Percentiles rank a stretch among this genome's conserved stretches.
These are phyloP conservation scores for Trisateles emortualis DNA, from an alignment of 2,888 invertebrate genomes.

Conservation along the genomic window DNA sequence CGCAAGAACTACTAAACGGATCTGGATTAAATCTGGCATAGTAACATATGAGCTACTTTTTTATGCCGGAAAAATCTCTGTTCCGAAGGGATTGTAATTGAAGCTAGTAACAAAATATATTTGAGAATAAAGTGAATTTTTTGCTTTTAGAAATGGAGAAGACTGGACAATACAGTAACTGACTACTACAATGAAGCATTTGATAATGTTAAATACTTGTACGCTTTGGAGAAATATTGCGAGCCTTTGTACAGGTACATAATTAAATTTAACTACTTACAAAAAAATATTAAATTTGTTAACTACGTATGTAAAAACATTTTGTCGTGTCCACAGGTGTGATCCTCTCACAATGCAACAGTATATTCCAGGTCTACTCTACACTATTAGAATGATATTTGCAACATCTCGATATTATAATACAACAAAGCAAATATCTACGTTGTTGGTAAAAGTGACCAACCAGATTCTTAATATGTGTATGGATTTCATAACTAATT, in stretches of 20 bases:
- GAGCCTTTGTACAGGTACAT: slow-evolving; percentile 92
- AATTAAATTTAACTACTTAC: too few species aligned
- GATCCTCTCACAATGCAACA: slow-evolving; percentile 91
- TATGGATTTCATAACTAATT: slow-evolving; percentile 91
- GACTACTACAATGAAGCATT: slow-evolving; percentile 93
- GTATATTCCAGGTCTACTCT: slow-evolving; percentile 91
- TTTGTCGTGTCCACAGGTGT: slow-evolving; percentile 70
- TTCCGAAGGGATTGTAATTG: too few species aligned
- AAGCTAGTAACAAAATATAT: too few species aligned
- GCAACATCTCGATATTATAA: slow-evolving; percentile 94
- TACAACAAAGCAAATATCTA: slow-evolving; percentile 92
- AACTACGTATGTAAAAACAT: neutral
- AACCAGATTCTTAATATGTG: slow-evolving; percentile 95
- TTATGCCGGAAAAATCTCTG: too few species aligned
- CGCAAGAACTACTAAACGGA: too few species aligned
- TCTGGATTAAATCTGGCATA: too few species aligned
- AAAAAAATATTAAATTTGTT: too few species aligned
- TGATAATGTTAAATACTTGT: slow-evolving; percentile 95
- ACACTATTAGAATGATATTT: slow-evolving; percentile 94
- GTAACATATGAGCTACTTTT: too few species aligned
- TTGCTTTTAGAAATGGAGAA: slow-evolving; percentile 91
- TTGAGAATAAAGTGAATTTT: neutral
- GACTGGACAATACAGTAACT: slow-evolving; percentile 91
- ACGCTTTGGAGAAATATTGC: slow-evolving; percentile 94
- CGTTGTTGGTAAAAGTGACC: slow-evolving; percentile 93